phyloP scores from a whole-genome alignment of 2,888 invertebrate genomes.

The Lasius platythorax region DNA sequence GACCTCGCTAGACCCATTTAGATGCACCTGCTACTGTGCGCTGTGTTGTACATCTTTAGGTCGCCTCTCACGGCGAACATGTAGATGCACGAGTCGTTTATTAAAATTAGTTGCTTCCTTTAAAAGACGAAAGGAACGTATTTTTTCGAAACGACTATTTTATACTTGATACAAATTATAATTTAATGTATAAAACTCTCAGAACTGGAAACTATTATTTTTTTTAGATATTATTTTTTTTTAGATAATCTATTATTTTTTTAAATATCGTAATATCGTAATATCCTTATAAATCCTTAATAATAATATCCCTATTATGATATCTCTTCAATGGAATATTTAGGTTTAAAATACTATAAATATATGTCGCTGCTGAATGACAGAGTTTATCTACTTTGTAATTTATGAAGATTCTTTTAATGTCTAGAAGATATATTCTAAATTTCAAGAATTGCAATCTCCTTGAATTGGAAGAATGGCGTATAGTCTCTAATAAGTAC shows the following conservation, averaged over 20 bases:
- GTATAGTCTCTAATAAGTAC: conserved; percentile 1
- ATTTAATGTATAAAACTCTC: background rate
- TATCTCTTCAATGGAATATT: background rate
- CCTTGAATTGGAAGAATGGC: background rate
- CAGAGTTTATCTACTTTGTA: no score
- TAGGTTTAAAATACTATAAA: background rate
- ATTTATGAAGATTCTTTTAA: no score
- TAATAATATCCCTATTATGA: background rate
- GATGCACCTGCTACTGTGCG: conserved; percentile 66
- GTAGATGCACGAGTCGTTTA: conserved; percentile 12
- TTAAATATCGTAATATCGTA: background rate
- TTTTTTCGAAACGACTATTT: background rate
- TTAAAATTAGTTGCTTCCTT: conserved; percentile 38
- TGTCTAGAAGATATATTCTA: background rate
- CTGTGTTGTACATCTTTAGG: conserved; percentile 48
- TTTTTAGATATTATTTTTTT: no score
- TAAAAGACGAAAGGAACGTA: background rate
- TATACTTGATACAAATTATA: background rate
- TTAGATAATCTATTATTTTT: background rate
- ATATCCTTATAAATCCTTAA: background rate
- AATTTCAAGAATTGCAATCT: background rate
- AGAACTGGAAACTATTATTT: background rate
- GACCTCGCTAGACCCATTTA: conserved; percentile 64
- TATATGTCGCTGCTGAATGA: background rate
- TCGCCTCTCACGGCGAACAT: conserved; percentile 44